Conservation (phyloP, 2,113 vertebrate species). For the Syrrhaptes paradoxus region DNA sequence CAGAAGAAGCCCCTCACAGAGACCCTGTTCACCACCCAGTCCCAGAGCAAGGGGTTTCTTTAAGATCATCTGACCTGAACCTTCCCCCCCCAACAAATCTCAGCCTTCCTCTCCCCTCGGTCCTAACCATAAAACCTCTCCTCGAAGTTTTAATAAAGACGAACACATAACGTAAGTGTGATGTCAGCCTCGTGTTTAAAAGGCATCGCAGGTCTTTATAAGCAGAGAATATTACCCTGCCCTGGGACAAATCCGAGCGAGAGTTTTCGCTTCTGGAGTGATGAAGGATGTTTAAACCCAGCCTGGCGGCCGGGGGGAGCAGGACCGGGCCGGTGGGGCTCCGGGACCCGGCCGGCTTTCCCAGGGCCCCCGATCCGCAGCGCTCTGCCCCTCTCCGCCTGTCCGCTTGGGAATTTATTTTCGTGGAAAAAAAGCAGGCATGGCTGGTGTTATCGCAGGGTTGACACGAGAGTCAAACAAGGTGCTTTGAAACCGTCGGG, state of each 20-base stretch:
- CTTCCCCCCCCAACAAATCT: background rate
- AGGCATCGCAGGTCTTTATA: background rate
- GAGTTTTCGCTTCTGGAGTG: background rate
- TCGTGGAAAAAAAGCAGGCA: background rate
- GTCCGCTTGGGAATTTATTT: background rate
- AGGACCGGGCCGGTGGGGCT: too few relatives aligned
- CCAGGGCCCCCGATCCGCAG: background rate
- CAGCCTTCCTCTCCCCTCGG: background rate
- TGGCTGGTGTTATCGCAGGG: background rate
- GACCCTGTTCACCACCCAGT: accelerated
- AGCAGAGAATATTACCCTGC: background rate
- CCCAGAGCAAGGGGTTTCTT: background rate
- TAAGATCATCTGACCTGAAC: background rate
- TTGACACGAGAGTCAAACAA: constrained; percentile 9
- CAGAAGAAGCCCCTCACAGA: background rate
- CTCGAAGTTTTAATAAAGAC: background rate
- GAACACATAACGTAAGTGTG: background rate
- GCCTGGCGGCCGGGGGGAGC: background rate
- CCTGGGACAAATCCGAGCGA: background rate
- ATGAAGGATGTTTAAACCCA: background rate
- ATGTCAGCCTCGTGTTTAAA: background rate
- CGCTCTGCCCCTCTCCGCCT: background rate
- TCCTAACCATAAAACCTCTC: background rate
- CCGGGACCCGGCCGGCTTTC: background rate
- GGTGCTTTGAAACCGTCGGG: background rate